Conservation (phyloP, 2,113 vertebrate genomes). For the Eurypyga helias region DNA sequence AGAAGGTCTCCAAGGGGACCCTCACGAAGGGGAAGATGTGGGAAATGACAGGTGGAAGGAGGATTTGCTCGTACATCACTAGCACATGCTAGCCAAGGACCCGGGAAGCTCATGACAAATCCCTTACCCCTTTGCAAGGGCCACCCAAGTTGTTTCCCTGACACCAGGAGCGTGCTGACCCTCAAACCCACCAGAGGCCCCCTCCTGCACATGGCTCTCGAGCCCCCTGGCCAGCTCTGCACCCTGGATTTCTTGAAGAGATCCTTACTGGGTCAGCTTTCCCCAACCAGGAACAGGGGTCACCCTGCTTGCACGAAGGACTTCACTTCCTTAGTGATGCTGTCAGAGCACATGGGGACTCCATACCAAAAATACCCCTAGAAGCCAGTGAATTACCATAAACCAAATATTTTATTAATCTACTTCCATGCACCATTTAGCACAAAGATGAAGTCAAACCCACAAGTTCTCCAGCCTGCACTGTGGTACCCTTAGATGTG, state of each 20-base stretch:
- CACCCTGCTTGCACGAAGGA: neutral
- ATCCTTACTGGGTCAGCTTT: neutral
- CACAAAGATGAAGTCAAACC: neutral
- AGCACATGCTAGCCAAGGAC: neutral
- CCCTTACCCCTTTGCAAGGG: neutral
- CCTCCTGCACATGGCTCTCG: fast-evolving
- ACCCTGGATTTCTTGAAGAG: neutral
- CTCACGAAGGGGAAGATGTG: neutral
- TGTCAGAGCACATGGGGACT: neutral
- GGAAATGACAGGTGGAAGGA: neutral
- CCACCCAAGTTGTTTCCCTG: neutral
- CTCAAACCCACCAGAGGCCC: neutral
- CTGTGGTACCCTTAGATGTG: neutral
- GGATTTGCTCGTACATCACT: neutral
- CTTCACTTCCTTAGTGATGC: neutral
- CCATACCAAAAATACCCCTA: fast-evolving
- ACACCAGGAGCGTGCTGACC: fast-evolving
- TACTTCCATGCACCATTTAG: neutral
- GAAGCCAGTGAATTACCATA: neutral
- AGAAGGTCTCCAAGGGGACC: too few relatives aligned
- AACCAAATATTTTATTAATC: neutral
- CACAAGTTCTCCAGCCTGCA: neutral
- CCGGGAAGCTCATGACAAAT: neutral
- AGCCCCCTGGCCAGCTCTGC: too few relatives aligned
- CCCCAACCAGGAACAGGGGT: neutral